phyloP scores from a whole-genome alignment of 2,113 vertebrate genomes.

The Coturnix japonica region DNA sequence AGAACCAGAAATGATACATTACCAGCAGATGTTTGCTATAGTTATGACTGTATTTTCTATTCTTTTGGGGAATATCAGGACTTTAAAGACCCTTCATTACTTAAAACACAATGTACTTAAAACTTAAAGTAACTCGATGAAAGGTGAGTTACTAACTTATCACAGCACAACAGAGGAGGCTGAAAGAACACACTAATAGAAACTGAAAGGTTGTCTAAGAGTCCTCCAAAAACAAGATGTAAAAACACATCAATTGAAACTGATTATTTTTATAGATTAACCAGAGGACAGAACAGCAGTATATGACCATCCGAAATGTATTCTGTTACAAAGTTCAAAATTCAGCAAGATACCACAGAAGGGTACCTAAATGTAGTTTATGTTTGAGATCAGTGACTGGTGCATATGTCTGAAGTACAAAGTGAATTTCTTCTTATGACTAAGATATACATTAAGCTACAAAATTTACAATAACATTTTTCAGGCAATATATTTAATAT shows the following conservation, averaged over 20 bases:
- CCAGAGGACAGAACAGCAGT: neutral
- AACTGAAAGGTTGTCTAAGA: neutral
- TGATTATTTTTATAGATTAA: neutral
- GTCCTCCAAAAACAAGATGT: neutral
- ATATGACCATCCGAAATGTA: rapidly evolving
- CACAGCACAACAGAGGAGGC: neutral
- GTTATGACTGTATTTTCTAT: neutral
- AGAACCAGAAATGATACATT: neutral
- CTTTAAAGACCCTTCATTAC: neutral
- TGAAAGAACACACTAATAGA: neutral
- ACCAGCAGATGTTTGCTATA: neutral
- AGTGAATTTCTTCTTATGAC: neutral
- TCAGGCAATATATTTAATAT: conserved; percentile 8
- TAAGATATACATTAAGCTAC: neutral
- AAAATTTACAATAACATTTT: neutral
- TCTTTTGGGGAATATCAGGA: neutral
- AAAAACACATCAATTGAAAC: neutral
- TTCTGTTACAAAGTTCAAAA: neutral
- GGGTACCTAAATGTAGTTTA: neutral
- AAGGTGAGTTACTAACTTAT: neutral
- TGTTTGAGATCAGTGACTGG: neutral
- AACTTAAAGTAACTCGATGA: neutral
- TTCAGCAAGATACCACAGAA: neutral
- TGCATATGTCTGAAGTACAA: neutral
- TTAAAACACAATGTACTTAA: too few species aligned